These are phyloP conservation scores for Tetramorium bicarinatum DNA, from an alignment of 2,888 invertebrate species.

Conservation along the genomic window DNA sequence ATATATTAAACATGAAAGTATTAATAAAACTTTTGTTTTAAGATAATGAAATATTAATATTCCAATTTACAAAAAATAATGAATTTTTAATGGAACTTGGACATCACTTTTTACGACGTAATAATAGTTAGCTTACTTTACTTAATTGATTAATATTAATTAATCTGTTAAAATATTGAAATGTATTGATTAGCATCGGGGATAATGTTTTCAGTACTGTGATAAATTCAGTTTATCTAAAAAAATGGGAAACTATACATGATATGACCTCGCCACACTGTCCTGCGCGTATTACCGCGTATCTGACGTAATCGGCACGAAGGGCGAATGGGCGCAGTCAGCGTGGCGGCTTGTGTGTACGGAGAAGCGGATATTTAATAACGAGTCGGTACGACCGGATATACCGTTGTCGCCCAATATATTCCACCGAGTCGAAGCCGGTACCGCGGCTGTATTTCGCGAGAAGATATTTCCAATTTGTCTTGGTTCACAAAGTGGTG, in stretches of 20 bases:
- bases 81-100: too few species aligned
- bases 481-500: conserved; percentile 84
- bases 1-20: too few species aligned
- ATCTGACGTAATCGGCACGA: conserved; percentile 60
- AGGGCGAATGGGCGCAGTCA: conserved; percentile 15
- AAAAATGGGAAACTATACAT: neutral
- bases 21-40: too few species aligned
- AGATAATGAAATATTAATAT: too few species aligned
- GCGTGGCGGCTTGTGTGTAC: conserved; percentile 34
- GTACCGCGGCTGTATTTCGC: conserved; percentile 75
- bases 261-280: neutral
- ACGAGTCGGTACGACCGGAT: conserved; percentile 81
- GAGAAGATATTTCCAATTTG: conserved; percentile 85
- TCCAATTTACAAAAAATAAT: too few species aligned
- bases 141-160: neutral
- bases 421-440: conserved; percentile 76
- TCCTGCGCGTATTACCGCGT: conserved; percentile 52
- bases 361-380: conserved; percentile 81
- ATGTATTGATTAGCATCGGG: neutral
- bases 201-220: neutral
- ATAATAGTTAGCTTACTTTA: neutral
- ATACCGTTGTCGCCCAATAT: conserved; percentile 80
- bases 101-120: neutral
- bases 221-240: neutral
- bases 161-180: conserved; percentile 1